phyloP scores from a whole-genome alignment of 2,113 vertebrate species.

The Oncorhynchus mykiss region DNA sequence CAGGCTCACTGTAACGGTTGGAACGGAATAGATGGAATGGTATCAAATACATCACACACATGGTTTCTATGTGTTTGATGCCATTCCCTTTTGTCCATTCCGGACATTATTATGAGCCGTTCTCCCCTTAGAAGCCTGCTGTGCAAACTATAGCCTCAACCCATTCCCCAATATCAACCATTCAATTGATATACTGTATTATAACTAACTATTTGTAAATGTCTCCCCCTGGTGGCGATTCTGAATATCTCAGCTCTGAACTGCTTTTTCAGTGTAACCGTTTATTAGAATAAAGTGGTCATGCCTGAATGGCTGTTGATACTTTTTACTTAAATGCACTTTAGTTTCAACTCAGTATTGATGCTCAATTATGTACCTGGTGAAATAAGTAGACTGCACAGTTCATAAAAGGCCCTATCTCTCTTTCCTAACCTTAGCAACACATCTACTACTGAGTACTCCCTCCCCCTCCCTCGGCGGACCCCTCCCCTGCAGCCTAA shows the following conservation, averaged over 20 bases:
- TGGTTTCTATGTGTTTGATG: no score
- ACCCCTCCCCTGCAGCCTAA: constrained; percentile 81
- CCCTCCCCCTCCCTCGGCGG: constrained; percentile 81
- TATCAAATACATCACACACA: no score
- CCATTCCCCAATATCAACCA: not conserved
- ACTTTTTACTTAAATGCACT: not conserved
- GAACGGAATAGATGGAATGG: no score
- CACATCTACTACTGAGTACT: constrained; percentile 76
- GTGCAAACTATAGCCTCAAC: not conserved
- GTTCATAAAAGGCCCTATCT: not conserved
- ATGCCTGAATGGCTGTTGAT: not conserved
- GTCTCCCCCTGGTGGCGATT: constrained; percentile 57
- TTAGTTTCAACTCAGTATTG: not conserved
- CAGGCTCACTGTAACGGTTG: no score
- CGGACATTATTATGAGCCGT: not conserved
- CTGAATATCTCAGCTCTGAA: constrained; percentile 1
- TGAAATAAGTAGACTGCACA: not conserved
- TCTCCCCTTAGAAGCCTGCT: constrained; percentile 57
- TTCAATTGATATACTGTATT: not conserved
- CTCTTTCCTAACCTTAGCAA: constrained; percentile 68
- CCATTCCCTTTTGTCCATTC: no score
- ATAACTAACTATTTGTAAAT: not conserved
- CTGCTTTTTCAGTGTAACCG: not conserved
- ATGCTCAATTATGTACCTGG: not conserved
- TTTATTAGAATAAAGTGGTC: not conserved